Conservation (phyloP, 2,797 vertebrate species). For the Chaetophractus vellerosus region DNA sequence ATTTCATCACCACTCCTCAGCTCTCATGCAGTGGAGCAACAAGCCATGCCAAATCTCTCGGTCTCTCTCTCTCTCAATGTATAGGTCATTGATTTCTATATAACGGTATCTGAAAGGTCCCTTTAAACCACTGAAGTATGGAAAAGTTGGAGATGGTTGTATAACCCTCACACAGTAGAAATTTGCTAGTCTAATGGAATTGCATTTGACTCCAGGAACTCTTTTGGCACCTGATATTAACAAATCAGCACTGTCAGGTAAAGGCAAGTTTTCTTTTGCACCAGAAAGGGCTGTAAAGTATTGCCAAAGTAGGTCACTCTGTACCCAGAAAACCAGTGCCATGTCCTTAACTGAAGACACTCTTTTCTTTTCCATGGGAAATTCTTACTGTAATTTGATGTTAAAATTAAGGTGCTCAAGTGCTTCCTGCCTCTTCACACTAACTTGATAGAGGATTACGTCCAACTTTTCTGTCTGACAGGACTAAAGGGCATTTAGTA, state of each 20-base stretch:
- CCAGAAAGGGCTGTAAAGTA: conserved; percentile 56
- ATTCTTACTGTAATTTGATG: not conserved
- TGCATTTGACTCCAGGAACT: conserved; percentile 76
- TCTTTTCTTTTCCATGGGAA: not conserved
- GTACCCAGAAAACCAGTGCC: conserved; percentile 4
- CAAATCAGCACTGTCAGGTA: conserved; percentile 73
- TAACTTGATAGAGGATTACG: not conserved
- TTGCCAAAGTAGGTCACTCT: conserved; percentile 68
- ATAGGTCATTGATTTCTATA: not conserved
- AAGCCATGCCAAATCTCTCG: not conserved
- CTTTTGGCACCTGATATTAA: conserved; percentile 78
- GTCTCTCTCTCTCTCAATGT: too few relatives aligned
- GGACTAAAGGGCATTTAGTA: not conserved
- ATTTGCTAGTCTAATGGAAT: conserved; percentile 50
- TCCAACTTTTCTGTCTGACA: conserved; percentile 10
- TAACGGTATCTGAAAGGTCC: not conserved
- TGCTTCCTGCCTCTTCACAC: not conserved
- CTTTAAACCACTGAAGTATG: conserved; percentile 1
- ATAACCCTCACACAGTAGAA: conserved; percentile 7
- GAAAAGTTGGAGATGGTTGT: not conserved
- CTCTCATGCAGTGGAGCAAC: not conserved
- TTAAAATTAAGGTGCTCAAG: not conserved
- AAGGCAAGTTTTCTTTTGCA: conserved; percentile 79
- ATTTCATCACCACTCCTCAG: not conserved
- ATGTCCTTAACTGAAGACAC: not conserved